Conservation (phyloP, 2,888 invertebrate genomes). For the Kryphioiulus occultus region DNA sequence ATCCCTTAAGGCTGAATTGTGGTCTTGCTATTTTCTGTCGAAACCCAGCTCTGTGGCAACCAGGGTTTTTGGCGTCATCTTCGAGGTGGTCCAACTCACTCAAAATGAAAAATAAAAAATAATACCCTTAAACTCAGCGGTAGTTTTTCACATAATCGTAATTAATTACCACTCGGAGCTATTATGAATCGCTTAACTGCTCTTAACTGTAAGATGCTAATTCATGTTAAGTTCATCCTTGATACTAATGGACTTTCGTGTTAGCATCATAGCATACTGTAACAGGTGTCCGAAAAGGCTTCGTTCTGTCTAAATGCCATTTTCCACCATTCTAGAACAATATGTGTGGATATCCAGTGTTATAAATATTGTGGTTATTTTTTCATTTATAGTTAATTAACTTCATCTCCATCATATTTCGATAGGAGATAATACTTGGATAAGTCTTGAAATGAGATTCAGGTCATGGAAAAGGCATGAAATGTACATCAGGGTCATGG, state of each 20-base stretch:
- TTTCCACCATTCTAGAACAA: too few relatives aligned
- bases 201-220: not conserved
- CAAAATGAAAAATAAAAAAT: not conserved
- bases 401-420: too few relatives aligned
- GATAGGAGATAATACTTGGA: too few relatives aligned
- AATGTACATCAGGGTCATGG: too few relatives aligned
- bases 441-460: too few relatives aligned
- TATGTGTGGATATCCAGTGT: too few relatives aligned
- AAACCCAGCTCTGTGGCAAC: conserved; percentile 4
- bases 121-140: not conserved
- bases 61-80: not conserved
- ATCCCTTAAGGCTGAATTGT: conserved; percentile 39
- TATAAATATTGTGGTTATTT: too few relatives aligned
- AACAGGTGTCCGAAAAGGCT: too few relatives aligned
- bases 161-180: not conserved
- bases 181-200: not conserved
- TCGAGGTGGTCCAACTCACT: conserved; percentile 6
- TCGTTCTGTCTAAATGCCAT: not conserved
- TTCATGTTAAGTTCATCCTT: not conserved
- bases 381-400: too few relatives aligned
- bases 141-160: not conserved
- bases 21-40: conserved; percentile 29
- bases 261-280: too few relatives aligned
- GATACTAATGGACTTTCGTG: not conserved
- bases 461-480: too few relatives aligned